These are phyloP conservation scores for Adelognathus sp. DNA, from an alignment of 2,888 invertebrate genomes.

Conservation along the genomic window DNA sequence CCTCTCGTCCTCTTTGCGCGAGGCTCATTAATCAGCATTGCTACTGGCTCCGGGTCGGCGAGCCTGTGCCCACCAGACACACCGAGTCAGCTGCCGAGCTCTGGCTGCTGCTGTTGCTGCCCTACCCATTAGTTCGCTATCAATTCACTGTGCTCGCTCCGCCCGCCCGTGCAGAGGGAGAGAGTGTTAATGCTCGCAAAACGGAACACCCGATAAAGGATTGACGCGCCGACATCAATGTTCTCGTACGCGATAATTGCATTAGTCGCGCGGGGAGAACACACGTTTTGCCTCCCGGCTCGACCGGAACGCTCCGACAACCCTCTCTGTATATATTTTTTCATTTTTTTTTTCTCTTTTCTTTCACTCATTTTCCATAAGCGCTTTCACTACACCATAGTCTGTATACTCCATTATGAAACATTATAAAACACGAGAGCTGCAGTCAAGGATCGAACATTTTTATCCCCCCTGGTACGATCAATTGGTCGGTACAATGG, in stretches of 20 bases:
- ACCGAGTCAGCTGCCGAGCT: conserved; percentile 13
- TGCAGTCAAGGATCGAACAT: neutral
- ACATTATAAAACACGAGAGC: neutral
- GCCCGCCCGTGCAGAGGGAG: conserved; percentile 5
- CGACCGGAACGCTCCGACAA: conserved; percentile 34
- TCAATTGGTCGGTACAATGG: neutral
- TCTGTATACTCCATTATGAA: neutral
- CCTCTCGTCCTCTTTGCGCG: conserved; percentile 18
- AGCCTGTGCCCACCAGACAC: conserved; percentile 41
- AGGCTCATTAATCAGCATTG: conserved; percentile 40
- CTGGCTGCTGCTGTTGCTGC: conserved; percentile 33
- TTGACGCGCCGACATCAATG: conserved; percentile 59
- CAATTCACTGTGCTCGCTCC: conserved; percentile 20
- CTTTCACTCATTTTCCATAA: neutral
- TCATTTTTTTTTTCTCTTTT: neutral
- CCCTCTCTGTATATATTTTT: neutral
- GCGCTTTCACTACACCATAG: neutral
- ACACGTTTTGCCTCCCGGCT: conserved; percentile 44
- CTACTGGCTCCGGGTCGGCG: conserved; percentile 44
- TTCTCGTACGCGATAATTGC: conserved; percentile 64
- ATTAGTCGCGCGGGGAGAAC: conserved; percentile 56
- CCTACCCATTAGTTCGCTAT: conserved; percentile 56
- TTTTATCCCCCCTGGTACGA: neutral
- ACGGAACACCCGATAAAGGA: conserved; percentile 55
- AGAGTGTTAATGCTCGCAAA: conserved; percentile 52